phyloP scores from a whole-genome alignment of 2,113 vertebrate species.

The Orthochromis indermauri region DNA sequence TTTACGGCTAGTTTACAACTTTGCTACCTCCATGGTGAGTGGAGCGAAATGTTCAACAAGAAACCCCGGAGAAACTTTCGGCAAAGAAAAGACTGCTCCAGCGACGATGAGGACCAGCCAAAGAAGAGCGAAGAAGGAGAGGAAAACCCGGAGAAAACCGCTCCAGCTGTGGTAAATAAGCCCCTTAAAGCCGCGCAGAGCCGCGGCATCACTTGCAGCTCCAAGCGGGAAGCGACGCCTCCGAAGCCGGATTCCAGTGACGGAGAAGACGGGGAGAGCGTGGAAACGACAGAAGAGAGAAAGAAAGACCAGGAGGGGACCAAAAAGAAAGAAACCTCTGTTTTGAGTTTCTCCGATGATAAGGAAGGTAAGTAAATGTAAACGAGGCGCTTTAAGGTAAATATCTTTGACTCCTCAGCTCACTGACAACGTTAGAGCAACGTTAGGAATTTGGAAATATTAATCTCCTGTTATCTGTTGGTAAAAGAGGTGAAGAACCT shows the following conservation, averaged over 20 bases:
- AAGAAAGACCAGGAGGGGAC: neutral
- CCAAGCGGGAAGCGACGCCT: conserved; percentile 44
- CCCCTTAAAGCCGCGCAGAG: neutral
- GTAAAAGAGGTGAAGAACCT: neutral
- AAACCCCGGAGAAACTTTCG: conserved; percentile 64
- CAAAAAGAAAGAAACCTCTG: conserved; percentile 2
- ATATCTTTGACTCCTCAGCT: neutral
- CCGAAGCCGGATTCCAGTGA: conserved; percentile 17
- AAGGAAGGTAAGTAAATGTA: conserved; percentile 54
- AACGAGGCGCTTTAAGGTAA: neutral
- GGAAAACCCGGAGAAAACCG: neutral
- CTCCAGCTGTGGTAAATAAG: neutral
- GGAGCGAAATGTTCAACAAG: conserved; percentile 63
- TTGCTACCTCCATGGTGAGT: neutral
- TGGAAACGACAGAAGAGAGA: neutral
- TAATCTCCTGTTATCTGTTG: neutral
- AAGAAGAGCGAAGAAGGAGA: neutral
- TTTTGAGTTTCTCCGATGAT: conserved; percentile 61
- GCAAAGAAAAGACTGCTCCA: conserved; percentile 60
- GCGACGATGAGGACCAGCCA: conserved; percentile 56
- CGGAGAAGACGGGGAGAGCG: conserved; percentile 2
- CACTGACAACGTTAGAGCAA: neutral
- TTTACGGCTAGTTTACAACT: neutral
- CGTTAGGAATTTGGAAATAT: neutral
- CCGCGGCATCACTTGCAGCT: conserved; percentile 57